phyloP scores from a whole-genome alignment of 92 coral and sea anemone genomes.

The Porites cylindrica region DNA sequence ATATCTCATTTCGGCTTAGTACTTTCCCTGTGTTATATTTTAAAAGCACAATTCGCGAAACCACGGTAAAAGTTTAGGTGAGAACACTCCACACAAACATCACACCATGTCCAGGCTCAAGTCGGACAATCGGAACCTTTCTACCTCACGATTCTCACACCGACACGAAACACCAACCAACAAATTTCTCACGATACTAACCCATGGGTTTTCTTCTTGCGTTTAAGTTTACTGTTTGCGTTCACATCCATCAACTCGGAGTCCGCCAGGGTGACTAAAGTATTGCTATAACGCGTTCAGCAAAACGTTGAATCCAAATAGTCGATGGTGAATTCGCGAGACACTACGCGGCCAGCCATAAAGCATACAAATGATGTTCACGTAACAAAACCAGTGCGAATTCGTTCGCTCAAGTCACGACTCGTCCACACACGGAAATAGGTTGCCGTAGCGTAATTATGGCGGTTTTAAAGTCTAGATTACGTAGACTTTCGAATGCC shows the following conservation, averaged over 20 bases:
- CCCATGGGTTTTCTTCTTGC: constrained; percentile 99
- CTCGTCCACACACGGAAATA: constrained; percentile 18
- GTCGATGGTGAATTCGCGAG: constrained; percentile 76
- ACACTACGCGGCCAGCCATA: constrained; percentile 73
- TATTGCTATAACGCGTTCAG: constrained; percentile 8
- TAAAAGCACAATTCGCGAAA: constrained; percentile 55
- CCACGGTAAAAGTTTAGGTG: constrained; percentile 78
- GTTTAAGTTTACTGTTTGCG: constrained; percentile 85
- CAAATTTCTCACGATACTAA: constrained; percentile 67
- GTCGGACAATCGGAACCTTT: constrained; percentile 85
- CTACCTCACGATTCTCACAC: constrained; percentile 89
- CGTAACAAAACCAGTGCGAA: constrained; percentile 45
- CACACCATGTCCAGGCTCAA: constrained; percentile 77
- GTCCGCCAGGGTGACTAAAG: constrained; percentile 88
- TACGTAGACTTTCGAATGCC: constrained; percentile 7
- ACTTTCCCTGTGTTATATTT: not conserved
- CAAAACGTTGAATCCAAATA: constrained; percentile 58
- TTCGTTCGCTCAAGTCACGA: constrained; percentile 47
- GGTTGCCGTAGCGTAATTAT: constrained; percentile 15
- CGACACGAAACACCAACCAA: constrained; percentile 82
- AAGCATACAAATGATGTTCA: constrained; percentile 49
- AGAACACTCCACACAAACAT: constrained; percentile 85
- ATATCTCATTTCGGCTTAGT: not conserved
- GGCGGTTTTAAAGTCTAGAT: constrained; percentile 7
- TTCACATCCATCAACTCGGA: constrained; percentile 81